Evolutionary conservation across 2,113 vertebrate species (phyloP), one percentile per base, ranked within the genome.

Genomic region (Condylura cristata): DNA sequence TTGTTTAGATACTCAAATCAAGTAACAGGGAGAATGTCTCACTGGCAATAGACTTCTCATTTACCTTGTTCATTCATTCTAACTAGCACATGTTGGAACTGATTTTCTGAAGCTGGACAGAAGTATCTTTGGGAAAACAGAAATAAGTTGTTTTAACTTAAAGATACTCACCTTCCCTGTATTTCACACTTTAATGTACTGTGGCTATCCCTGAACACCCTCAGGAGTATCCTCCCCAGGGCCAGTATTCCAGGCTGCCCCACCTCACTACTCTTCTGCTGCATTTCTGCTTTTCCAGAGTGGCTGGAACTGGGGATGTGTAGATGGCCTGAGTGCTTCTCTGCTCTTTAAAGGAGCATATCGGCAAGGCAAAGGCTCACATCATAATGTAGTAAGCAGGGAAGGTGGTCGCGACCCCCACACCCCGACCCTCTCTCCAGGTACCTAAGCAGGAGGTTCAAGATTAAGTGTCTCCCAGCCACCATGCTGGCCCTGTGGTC

Each of bases 1-100:
- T 85, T 91, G 68, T 41, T 93, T 89, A 85, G 66, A 72, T 78
- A 89, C 7, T 20, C 46, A 65, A 86, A 79, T 89, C 58, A 85
- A n/a, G 14, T 78, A 72, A 74, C 17, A 76, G 48, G 58, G 32
- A 86, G 56, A 74, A 32, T 46, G 56, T 72, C 17, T 82, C 32
- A 88, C 24, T 60, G 80, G 11, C 32, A 32, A 0, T 41, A 74
- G 60, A 39, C 58, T 75, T 94, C 44, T 61, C 58, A 61, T 82
- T 91, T 70, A 58, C 20, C 11, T 61, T 68, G 28, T 74, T 70
- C 1, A 13, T 83, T 89, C 24, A 56, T 82, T 83, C 32, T 93
- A 72, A 41, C 5, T 24, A 85, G 18, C 30, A 37, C 5, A 22
- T 56, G 53, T 56, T 84, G 8, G 70, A 82, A 70, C 68, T 60